Base-by-base conservation (phyloP, 2,113 vertebrate species). In the Xyliphius kryptos region DNA sequence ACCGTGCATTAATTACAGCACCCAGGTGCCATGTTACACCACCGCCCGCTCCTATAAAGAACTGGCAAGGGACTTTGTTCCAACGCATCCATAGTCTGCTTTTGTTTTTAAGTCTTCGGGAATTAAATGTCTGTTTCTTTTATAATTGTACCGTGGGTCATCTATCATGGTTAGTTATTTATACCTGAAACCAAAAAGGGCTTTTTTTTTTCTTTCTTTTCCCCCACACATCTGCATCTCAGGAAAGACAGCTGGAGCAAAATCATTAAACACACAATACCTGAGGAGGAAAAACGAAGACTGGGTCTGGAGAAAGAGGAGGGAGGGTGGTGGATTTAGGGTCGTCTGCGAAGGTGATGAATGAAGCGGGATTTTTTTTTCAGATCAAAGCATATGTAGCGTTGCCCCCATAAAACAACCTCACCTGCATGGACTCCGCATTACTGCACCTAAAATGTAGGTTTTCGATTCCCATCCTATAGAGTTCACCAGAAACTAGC, bases 321-420 rank as follows among this genome's bases (percentile, higher is more conserved):
- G 47, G n/a, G 21, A 12, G 22, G 44, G 56, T 41, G 20, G 56
- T 19, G 21, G 37, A 52, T 59, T 59, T 19, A n/a, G 64, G 55
- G 48, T 40, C 61, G 15, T 71, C 26, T 67, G 47, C 3, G 55
- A 61, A 11, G 13, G 38, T 22, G 44, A 58, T 51, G 26, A 36
- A 48, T 56, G 57, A 32, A 37, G 52, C 54, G 63, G 36, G 38
- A 58, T 66, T 26, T 38, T 66, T 26, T 38, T 46, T 53, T 74
- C 48, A 73, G 67, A 81, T 84, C 79, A 78, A 83, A 88, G 81
- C 79, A 74, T 71, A 81, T 61, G 62, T 72, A 74, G 68, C 81
- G 82, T 81, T 86, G 78, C 77, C 78, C 76, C 77, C 54, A 80
- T 85, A 80, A 84, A 83, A 83, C 76, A 76, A 76, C 81, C 74